Evolutionary conservation across 2,888 invertebrate genomes (phyloP).

Genomic region (Osmoderma eremita): DNA sequence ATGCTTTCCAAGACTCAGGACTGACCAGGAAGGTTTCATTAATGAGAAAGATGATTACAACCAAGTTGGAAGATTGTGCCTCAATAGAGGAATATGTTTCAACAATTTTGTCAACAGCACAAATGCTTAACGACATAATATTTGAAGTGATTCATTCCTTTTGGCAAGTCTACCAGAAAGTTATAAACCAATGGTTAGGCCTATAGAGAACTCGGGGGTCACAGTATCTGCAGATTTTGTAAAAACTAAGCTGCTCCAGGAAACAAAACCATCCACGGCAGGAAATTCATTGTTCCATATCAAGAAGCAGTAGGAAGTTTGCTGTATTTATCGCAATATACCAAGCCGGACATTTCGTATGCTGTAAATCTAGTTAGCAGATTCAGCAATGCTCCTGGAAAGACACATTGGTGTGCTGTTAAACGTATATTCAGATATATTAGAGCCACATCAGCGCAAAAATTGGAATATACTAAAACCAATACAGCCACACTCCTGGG

Average conservation of each 20-base stretch:
- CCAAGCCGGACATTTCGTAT: no score
- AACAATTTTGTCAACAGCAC: slow-evolving; percentile 44
- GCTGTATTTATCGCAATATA: no score
- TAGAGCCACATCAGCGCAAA: no score
- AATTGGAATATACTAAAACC: no score
- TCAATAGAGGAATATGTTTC: slow-evolving; percentile 50
- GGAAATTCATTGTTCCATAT: no score
- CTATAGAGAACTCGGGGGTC: slow-evolving; percentile 46
- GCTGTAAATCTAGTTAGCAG: no score
- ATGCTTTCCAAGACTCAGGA: slow-evolving; percentile 49
- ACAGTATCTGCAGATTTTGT: slow-evolving; percentile 18
- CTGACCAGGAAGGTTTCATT: slow-evolving; percentile 51
- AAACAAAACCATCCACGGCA: slow-evolving; percentile 22
- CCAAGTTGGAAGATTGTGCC: slow-evolving; percentile 46
- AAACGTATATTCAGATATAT: no score
- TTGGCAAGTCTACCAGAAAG: slow-evolving; percentile 51
- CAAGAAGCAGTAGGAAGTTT: no score
- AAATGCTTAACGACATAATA: slow-evolving; percentile 50
- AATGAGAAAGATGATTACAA: slow-evolving; percentile 46
- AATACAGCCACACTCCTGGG: no score
- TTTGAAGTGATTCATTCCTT: slow-evolving; percentile 50
- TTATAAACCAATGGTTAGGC: slow-evolving; percentile 53
- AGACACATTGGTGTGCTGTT: no score
- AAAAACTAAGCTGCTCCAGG: slow-evolving; percentile 8
- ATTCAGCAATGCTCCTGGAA: no score